Evolutionary conservation across 2,888 invertebrate species (phyloP), one percentile per base, ranked within the genome.

Genomic region (Odontocerum albicorne): DNA sequence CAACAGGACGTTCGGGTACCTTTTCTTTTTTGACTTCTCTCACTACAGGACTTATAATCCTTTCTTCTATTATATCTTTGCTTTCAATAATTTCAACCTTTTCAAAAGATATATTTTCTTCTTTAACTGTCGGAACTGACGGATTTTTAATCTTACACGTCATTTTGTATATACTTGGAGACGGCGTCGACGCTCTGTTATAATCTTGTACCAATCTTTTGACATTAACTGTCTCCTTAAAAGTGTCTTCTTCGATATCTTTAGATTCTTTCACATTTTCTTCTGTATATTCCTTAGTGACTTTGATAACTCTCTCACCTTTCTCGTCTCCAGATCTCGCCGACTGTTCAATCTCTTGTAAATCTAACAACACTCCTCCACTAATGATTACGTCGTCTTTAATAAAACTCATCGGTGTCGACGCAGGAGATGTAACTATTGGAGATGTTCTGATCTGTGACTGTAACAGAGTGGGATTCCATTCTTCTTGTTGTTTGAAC

Each of bases 281-380:
- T 42, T 72, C 69, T 1, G 74, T 72, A 57, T 75, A 52, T 38
- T 65, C 47, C 32, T 40, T 40, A 2, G 27, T 12, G 1, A 40
- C 16, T 19, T 44, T 27, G 10, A 35, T 46, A n/a, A 31, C 6
- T 20, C n/a, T 40, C 32, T 53, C 47, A 1, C 19, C 19, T 13
- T 46, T 46, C n/a, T 16, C 22, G 1, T 17, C 50, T 8, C 20
- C 38, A n/a, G 17, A 62, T 16, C 64, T 55, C 1, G 75, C 77
- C 7, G 71, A 72, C 60, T 67, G 64, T 65, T 75, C 71, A 49
- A 77, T 72, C 15, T 64, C 68, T 27, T 68, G 63, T 12, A 72
- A 60, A 61, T 72, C 68, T 3, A 70, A 67, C n/a, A 44, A 15
- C 12, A 42, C 17, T 8, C 31, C 46, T n/a, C 57, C 57, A 13